Evolutionary conservation across 37 sponge, comb jelly and placozoan species (phyloP).

Genomic region (Chondrilla cf. caribensis): DNA sequence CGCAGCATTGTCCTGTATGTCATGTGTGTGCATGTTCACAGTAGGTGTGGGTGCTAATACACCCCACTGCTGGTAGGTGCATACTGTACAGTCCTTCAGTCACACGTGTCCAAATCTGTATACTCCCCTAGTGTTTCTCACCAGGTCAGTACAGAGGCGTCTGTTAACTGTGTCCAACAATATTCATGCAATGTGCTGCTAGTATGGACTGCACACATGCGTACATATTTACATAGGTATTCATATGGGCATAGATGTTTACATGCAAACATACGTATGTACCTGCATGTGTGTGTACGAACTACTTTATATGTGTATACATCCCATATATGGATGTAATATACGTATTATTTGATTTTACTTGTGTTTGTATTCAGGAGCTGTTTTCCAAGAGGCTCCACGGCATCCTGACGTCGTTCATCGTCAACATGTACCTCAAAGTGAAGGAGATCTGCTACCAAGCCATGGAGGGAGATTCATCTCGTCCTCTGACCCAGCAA

Average conservation of each 20-base stretch:
- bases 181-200: too few species aligned
- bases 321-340: not conserved
- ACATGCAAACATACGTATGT: not conserved
- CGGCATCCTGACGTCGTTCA: constrained; percentile 62
- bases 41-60: not conserved
- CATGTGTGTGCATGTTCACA: too few species aligned
- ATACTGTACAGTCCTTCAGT: too few species aligned
- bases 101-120: too few species aligned
- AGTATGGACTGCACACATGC: too few species aligned
- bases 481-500: not conserved
- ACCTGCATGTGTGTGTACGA: not conserved
- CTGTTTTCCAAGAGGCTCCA: constrained; percentile 60
- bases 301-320: not conserved
- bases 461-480: not conserved
- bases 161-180: too few species aligned
- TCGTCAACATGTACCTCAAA: constrained; percentile 64
- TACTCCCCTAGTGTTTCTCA: too few species aligned
- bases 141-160: too few species aligned
- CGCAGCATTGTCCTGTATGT: too few species aligned
- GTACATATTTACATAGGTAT: not conserved
- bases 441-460: constrained; percentile 30
- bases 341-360: too few species aligned
- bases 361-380: constrained; percentile 45
- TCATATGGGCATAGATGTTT: not conserved
- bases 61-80: too few species aligned